Percentiles rank a stretch among this genome's conserved stretches.
Evolutionary conservation across 2,113 vertebrate species (phyloP).

Genomic region (Megaceryle torquata): DNA sequence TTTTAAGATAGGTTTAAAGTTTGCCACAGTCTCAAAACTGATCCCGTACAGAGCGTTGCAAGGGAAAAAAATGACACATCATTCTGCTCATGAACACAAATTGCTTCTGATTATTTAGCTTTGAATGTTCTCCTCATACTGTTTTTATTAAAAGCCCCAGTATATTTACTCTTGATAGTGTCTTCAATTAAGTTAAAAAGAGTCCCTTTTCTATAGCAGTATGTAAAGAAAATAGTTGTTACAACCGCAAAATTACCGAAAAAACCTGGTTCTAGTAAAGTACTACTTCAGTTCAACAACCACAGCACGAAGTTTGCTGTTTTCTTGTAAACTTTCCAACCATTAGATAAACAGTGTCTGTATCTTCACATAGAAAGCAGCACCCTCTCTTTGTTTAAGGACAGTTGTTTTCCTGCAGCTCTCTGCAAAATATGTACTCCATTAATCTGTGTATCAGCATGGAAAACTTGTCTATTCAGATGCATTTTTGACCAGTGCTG

Average conservation of each 20-base stretch:
- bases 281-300: conserved; percentile 71
- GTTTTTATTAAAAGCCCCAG: conserved; percentile 78
- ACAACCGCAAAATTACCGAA: conserved; percentile 74
- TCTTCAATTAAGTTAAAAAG: conserved; percentile 80
- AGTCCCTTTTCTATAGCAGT: conserved; percentile 72
- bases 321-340: conserved; percentile 73
- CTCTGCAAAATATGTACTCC: not conserved
- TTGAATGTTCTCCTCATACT: conserved; percentile 76
- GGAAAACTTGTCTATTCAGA: not conserved
- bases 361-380: conserved; percentile 22
- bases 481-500: not conserved
- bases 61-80: conserved; percentile 63
- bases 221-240: conserved; percentile 79
- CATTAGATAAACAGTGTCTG: conserved; percentile 71
- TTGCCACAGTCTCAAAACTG: conserved; percentile 68
- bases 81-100: conserved; percentile 70
- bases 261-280: conserved; percentile 79
- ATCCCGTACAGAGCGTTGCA: conserved; percentile 46
- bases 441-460: not conserved
- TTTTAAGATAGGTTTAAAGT: conserved; percentile 83
- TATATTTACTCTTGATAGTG: conserved; percentile 78
- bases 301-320: conserved; percentile 75
- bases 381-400: conserved; percentile 1
- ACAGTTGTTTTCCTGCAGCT: not conserved
- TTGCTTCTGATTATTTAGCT: conserved; percentile 79